phyloP scores from a whole-genome alignment of 2,888 invertebrate genomes.

The Lottia scabra region DNA sequence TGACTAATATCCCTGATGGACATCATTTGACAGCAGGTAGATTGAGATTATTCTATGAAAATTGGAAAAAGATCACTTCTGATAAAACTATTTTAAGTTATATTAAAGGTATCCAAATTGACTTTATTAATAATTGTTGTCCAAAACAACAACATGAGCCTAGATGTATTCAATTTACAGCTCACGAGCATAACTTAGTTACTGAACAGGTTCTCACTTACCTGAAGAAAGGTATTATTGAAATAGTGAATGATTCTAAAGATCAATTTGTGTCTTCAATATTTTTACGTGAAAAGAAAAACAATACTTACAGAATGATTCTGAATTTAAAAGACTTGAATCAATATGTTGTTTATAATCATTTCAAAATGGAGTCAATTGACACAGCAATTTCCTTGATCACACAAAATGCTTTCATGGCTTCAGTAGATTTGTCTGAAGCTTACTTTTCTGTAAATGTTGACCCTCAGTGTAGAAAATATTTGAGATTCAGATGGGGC shows the following conservation, averaged over 20 bases:
- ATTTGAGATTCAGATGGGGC: neutral
- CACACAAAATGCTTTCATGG: neutral
- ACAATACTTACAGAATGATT: neutral
- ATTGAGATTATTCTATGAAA: neutral
- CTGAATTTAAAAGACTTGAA: neutral
- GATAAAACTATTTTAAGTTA: neutral
- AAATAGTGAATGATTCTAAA: neutral
- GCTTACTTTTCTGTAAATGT: neutral
- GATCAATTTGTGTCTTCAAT: neutral
- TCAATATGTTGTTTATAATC: neutral
- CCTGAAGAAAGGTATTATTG: neutral
- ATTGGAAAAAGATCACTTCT: neutral
- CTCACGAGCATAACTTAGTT: too few relatives aligned
- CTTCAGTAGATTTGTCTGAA: slow-evolving; percentile 5
- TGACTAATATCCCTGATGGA: neutral
- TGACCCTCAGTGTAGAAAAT: neutral
- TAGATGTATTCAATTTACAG: too few relatives aligned
- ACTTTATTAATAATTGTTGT: neutral
- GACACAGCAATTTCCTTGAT: neutral
- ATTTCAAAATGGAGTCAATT: neutral
- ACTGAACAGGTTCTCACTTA: too few relatives aligned
- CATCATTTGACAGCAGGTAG: neutral
- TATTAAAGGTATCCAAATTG: neutral
- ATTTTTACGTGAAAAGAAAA: neutral
- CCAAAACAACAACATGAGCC: too few relatives aligned